A percentile compares a stretch with the other conserved stretches of the same genome.
These are phyloP conservation scores for Drosophila truncata DNA, from an alignment of 1,140 invertebrate genomes.

Conservation along the genomic window DNA sequence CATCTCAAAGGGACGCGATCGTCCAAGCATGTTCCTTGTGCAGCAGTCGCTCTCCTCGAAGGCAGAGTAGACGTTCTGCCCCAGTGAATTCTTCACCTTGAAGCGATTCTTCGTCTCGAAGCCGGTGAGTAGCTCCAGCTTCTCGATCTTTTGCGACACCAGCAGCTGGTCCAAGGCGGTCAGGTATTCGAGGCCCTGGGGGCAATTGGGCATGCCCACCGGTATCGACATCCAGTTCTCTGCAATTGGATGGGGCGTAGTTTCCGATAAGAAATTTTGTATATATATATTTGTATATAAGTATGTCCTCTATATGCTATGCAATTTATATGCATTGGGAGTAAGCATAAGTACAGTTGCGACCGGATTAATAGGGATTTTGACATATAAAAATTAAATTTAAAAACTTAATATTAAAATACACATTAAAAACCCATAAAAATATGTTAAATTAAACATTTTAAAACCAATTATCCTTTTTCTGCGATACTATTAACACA, in stretches of 20 bases:
- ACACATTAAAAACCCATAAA: no score
- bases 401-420: background rate
- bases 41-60: conserved; percentile 93
- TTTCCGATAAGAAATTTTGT: conserved; percentile 19
- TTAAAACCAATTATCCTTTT: no score
- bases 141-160: conserved; percentile 94
- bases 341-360: conserved; percentile 18
- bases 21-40: conserved; percentile 91
- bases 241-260: conserved; percentile 24
- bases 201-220: conserved; percentile 89
- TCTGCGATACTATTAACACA: background rate
- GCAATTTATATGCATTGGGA: conserved; percentile 1
- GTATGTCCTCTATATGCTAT: background rate
- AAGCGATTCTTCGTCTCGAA: conserved; percentile 95
- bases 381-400: background rate
- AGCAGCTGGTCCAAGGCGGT: conserved; percentile 94
- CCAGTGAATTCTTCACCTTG: conserved; percentile 90
- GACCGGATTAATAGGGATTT: background rate
- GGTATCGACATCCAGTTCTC: conserved; percentile 81
- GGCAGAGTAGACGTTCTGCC: conserved; percentile 93
- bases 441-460: no score
- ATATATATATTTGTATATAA: background rate
- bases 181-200: conserved; percentile 95
- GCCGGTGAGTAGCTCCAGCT: conserved; percentile 92
- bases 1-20: conserved; percentile 92